Percentiles rank a stretch among this genome's conserved stretches.
These are phyloP conservation scores for Seriola dumerili DNA, from an alignment of 2,113 vertebrate genomes.

Conservation along the genomic window DNA sequence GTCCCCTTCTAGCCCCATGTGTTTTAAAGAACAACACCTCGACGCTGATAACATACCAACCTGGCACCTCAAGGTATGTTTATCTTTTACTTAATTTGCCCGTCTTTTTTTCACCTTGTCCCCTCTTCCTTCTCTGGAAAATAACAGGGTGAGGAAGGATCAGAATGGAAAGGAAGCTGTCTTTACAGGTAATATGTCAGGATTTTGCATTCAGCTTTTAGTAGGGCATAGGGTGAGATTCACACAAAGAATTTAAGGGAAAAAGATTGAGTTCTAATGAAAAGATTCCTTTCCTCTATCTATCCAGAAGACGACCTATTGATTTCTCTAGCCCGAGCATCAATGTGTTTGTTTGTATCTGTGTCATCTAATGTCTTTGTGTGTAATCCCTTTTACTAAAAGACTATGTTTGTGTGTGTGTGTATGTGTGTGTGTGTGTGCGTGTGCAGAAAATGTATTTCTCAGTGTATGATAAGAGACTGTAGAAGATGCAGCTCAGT, in stretches of 20 bases:
- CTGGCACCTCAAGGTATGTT: constrained; percentile 13
- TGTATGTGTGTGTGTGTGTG: background rate
- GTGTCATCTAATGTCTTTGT: constrained; percentile 37
- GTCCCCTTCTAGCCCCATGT: background rate
- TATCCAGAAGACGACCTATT: constrained; percentile 33
- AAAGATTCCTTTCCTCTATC: background rate
- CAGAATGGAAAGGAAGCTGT: background rate
- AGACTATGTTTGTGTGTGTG: background rate
- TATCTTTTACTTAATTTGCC: background rate
- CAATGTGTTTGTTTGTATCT: constrained; percentile 31
- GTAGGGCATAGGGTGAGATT: background rate
- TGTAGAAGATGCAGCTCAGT: constrained; percentile 30
- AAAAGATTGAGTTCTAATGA: background rate
- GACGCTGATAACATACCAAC: constrained; percentile 19
- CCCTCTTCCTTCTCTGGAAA: background rate
- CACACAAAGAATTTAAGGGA: background rate
- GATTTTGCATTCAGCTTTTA: constrained; percentile 1
- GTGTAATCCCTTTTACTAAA: constrained; percentile 36
- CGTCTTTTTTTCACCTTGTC: background rate
- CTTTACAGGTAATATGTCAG: background rate
- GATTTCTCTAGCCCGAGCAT: constrained; percentile 35
- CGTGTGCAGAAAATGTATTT: constrained; percentile 17
- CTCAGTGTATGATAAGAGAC: constrained; percentile 44
- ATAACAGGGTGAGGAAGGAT: background rate
- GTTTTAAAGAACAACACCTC: constrained; percentile 15